Base-by-base conservation (phyloP, 1,140 invertebrate genomes). In the Phymastichus coffea region DNA sequence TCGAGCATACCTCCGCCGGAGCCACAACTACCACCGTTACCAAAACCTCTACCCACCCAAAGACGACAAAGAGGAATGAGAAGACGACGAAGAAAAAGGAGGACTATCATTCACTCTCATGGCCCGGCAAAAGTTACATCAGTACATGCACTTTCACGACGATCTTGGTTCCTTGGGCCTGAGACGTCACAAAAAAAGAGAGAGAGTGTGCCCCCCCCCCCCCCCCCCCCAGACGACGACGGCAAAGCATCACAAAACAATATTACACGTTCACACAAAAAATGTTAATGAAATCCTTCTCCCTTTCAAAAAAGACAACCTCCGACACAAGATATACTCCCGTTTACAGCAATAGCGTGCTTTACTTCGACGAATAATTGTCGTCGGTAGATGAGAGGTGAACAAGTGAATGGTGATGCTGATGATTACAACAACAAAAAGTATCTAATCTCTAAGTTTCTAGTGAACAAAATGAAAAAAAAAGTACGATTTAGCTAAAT, bases 381-480 rank as follows among this genome's bases (percentile, higher is more conserved):
- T 38, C 17, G 25, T 23, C 35, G 26, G 9, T 35, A 58, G 22
- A 40, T 63, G 43, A 49, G 55, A 62, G 58, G 60, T 49, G 30
- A 54, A 54, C 43, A 63, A 59, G 58, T 54, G 52, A 62, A 66
- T 22, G 37, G 48, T 57, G 57, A 40, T 55, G 57, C 46, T 60
- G 54, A n/a, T 66, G 64, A 64, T 66, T 59, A 64, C 64, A 70
- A 69, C 61, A 35, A 53, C 43, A 35, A 53, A 68, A 73, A 70
- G 68, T 67, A 71, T 71, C 35, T 76, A 78, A 69, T 40, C 56
- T 43, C 59, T 77, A 76, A 77, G 75, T 77, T 78, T 75, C 51
- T 78, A 77, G 74, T 63, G 55, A 70, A 70, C 20, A 49, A 48
- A 60, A 40, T 38, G 8, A 44, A 44, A 22, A 44, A 44, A 44